These are phyloP conservation scores for Megalonaias nervosa DNA, from an alignment of 1,140 invertebrate genomes.

Conservation along the genomic window DNA sequence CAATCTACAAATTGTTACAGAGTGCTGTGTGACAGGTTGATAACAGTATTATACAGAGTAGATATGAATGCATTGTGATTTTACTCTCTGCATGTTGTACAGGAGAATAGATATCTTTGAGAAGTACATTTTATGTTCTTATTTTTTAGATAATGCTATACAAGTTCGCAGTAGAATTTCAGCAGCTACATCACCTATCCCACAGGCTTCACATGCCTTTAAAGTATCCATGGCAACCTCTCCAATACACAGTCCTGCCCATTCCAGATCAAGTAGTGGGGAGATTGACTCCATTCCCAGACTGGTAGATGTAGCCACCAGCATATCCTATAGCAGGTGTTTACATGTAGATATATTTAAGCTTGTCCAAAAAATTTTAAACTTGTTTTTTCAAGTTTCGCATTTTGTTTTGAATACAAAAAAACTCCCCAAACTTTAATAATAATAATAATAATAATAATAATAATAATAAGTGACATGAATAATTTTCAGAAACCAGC, in stretches of 20 bases:
- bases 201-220: constrained; percentile 5
- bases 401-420: neutral
- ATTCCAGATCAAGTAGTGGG: neutral
- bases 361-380: neutral
- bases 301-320: constrained; percentile 32
- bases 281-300: constrained; percentile 1
- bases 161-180: constrained; percentile 19
- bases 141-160: constrained; percentile 15
- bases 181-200: constrained; percentile 27
- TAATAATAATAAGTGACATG: neutral
- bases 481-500: neutral
- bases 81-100: too few relatives aligned
- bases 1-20: too few relatives aligned
- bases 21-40: too few relatives aligned
- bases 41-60: too few relatives aligned
- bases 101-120: too few relatives aligned
- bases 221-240: constrained; percentile 23
- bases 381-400: neutral
- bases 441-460: neutral
- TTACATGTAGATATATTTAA: neutral
- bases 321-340: constrained; percentile 34
- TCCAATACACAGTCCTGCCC: neutral
- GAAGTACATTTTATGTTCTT: neutral
- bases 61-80: too few relatives aligned
- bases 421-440: neutral